Base-by-base conservation (phyloP, 2,888 invertebrate species). In the Criorhina ranunculi region DNA sequence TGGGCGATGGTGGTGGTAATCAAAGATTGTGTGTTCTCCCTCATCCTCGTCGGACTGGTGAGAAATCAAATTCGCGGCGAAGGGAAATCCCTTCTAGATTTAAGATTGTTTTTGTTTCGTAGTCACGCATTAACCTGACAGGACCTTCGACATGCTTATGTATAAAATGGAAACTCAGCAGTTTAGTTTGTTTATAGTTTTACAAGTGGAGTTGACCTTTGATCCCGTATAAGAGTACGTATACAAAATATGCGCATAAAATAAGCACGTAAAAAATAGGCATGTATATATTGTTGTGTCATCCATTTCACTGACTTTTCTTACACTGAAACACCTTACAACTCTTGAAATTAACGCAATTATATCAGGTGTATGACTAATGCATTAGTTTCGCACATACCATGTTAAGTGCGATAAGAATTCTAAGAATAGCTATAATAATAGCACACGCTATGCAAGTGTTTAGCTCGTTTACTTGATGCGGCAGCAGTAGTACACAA, bases 331-430 rank as follows among this genome's bases (percentile, higher is more conserved):
- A 62, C 62, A 59, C 51, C 55, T 40, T 33, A n/a, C 31, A 51
- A 46, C 59, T 51, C 59, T 64, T 53, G 49, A 46, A 59, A 70
- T 70, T 53, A 60, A 55, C 49, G 57, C 51, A 64, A 76, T 75
- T 49, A 42, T 69, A 29, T 64, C 35, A 70, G 44, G 64, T 60
- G 72, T 69, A 73, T 83, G 83, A 83, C 73, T 79, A 83, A 75
- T 83, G 67, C 78, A 42, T 73, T 78, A 46, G 78, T 66, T 37
- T 62, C 66, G 69, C 72, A 77, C 53, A 72, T 59, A 73, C 62
- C 78, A 57, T 46, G 57, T 60, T 60, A 33, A 49, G 60, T 70
- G 12, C 66, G 40, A 72, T 72, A 46, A 49, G 60, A 77, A 57
- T 75, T 73, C 79, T 83, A 69, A 69, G 69, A 75, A 79, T 82